Conservation (phyloP, 35 echinoderm and acorn worm species). For the Chiridota heheva region DNA sequence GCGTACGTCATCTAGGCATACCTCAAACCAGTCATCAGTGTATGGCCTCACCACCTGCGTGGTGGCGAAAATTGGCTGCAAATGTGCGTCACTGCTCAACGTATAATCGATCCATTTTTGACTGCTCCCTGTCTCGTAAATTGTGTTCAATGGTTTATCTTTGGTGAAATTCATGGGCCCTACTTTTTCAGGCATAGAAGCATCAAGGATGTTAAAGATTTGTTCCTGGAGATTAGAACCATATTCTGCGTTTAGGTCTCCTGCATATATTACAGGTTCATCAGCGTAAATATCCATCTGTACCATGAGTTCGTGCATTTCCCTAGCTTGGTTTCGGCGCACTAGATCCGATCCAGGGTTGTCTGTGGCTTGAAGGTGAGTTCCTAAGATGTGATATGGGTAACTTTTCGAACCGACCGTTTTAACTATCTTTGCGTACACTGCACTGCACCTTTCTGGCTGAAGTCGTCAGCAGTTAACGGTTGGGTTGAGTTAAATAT, state of each 20-base stretch:
- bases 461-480: conserved; percentile 24
- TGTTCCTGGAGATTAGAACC: conserved; percentile 19
- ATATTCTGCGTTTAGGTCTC: conserved; percentile 51
- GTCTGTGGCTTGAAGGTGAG: conserved; percentile 54
- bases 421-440: conserved; percentile 45
- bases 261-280: conserved; percentile 64
- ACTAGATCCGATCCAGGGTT: conserved; percentile 30
- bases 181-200: conserved; percentile 40
- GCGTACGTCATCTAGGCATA: conserved; percentile 48
- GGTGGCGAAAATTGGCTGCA: conserved; percentile 41
- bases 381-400: conserved; percentile 57
- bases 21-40: conserved; percentile 27
- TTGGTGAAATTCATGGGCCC: conserved; percentile 47
- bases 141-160: conserved; percentile 48
- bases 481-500: conserved; percentile 28
- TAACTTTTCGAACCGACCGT: conserved; percentile 12
- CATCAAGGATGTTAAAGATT: conserved; percentile 54
- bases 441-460: conserved; percentile 40
- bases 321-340: conserved; percentile 45
- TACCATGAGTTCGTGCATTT: conserved; percentile 59
- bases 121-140: conserved; percentile 35
- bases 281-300: conserved; percentile 24
- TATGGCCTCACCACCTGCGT: conserved; percentile 38
- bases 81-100: conserved; percentile 44
- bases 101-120: conserved; percentile 65